Evolutionary conservation across 2,888 invertebrate genomes (phyloP), one percentile per base, ranked within the genome.

Genomic region (Cheilosia urbana): DNA sequence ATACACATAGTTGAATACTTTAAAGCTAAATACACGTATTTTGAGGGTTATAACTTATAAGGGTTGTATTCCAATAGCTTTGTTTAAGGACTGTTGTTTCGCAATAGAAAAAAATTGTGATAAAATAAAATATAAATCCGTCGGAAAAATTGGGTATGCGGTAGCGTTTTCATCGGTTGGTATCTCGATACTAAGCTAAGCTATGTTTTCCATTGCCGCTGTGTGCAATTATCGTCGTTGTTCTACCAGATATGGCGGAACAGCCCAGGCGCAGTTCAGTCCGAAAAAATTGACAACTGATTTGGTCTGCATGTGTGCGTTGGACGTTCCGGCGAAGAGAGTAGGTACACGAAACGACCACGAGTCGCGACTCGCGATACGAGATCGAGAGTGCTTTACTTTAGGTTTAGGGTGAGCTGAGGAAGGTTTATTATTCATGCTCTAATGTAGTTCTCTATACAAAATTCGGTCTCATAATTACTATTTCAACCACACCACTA

Each of bases 131-230:
- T 57, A 68, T 30, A n/a, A 66, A 76, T 47, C 15, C 40, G 49
- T 40, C 63, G 55, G 57, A 72, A 55, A 65, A 34, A 58, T 45
- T 63, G 60, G 57, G 62, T 80, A 60, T 19, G 65, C 66, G 42
- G 24, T 24, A 75, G 37, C 63, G 30, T 30, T 65, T 34, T 75
- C 80, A 76, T 76, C 76, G 85, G 81, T 62, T 81, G 85, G 30
- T 77, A 63, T 85, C 85, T 85, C 68, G 63, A 81, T 81, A 81
- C 85, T 85, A 81, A 80, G 68, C 62, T 77, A 62, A 77, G 81
- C 81, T 85, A 72, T 68, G 53, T 71, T 85, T 77, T 85, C 30
- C 45, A 37, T 47, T 62, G 72, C 62, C 63, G 40, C 49, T 72
- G 77, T 81, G 51, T 77, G 63, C 76, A 85, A 68, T 75, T 75